phyloP scores from a whole-genome alignment of 1,140 invertebrate genomes.

The Nymphalis io region DNA sequence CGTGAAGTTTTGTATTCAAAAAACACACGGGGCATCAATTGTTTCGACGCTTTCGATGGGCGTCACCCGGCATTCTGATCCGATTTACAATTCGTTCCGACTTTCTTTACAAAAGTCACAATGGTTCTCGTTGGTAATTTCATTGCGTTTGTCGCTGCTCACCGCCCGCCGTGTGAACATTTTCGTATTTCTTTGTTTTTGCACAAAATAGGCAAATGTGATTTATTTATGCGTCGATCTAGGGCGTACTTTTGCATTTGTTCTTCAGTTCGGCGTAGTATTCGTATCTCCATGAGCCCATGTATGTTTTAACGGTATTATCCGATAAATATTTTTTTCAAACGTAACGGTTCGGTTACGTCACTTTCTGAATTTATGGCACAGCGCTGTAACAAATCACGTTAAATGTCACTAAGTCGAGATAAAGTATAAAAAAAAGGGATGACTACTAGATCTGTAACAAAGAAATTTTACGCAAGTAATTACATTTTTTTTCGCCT shows the following conservation, averaged over 20 bases:
- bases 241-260: conserved; percentile 5
- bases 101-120: conserved; percentile 67
- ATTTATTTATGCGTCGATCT: conserved; percentile 10
- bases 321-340: background rate
- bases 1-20: conserved; percentile 28
- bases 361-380: conserved; percentile 1
- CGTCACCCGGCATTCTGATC: conserved; percentile 65
- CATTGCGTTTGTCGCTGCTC: conserved; percentile 55
- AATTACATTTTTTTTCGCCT: conserved; percentile 20
- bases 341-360: background rate
- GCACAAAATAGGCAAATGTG: conserved; percentile 21
- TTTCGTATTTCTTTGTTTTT: conserved; percentile 34
- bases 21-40: conserved; percentile 50
- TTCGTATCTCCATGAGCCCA: background rate
- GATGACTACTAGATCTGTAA: conserved; percentile 13
- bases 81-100: conserved; percentile 76
- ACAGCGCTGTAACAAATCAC: background rate
- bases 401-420: background rate
- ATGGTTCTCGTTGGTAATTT: conserved; percentile 48
- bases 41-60: conserved; percentile 70
- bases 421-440: conserved; percentile 14
- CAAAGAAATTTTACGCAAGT: conserved; percentile 18
- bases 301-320: conserved; percentile 2
- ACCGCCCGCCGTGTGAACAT: conserved; percentile 58
- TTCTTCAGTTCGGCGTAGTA: background rate